Evolutionary conservation across 2,888 invertebrate species (phyloP), one percentile per base, ranked within the genome.

Genomic region (Bembecia ichneumoniformis): DNA sequence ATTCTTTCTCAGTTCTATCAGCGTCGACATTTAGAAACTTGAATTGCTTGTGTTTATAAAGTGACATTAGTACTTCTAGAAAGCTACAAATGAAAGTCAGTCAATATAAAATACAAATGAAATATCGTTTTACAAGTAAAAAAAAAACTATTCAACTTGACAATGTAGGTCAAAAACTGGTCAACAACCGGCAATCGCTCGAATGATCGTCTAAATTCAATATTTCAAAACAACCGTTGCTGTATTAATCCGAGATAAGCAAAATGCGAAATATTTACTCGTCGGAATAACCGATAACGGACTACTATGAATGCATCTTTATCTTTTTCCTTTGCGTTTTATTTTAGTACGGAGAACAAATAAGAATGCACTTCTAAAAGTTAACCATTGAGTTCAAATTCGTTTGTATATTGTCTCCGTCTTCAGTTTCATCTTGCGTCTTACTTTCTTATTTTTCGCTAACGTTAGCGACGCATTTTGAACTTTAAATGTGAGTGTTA

Each of bases 381-480:
- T 16, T 36, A 11, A 43, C 28, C 46, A 55, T 74, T 80, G 51
- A 62, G 78, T 71, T 59, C 56, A 64, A 60, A 71, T 65, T 74
- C 55, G 60, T 55, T 58, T 63, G 65, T 51, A 51, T 49, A 46
- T 50, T 53, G 55, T 55, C 58, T 58, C 62, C 76, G 77, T 84
- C 84, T 86, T 84, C 73, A 74, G 77, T 81, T 82, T 82, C 84
- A 84, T 87, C 84, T 84, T 80, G 74, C 64, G 72, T 77, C 75
- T 81, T 76, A 74, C 79, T 77, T 83, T 84, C 81, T 84, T 84
- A 79, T 86, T 86, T 84, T 86, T 82, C 75, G 64, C 62, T 52
- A 50, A 52, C 53, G 52, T 59, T 55, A 59, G 55, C 62, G 58
- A 50, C 51, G 62, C 55, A 79, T 63, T 71, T 65, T 66, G 59